phyloP scores from a whole-genome alignment of 2,797 vertebrate species.

The Pempheris klunzingeri region DNA sequence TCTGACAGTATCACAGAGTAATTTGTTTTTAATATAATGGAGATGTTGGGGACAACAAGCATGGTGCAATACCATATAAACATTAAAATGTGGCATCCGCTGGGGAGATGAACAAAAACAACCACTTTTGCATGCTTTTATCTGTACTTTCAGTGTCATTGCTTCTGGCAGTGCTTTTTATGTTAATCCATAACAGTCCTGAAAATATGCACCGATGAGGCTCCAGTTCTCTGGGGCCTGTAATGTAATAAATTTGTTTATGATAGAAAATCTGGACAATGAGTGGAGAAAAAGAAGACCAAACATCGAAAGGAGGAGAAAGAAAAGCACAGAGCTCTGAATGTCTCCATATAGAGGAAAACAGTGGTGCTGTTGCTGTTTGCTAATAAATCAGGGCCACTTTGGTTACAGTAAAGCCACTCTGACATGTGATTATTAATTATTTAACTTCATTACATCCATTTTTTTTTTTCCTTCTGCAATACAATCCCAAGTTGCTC shows the following conservation, averaged over 20 bases:
- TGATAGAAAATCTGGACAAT: not conserved
- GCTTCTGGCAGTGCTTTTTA: constrained; percentile 31
- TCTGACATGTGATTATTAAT: constrained; percentile 65
- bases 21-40: constrained; percentile 12
- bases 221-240: constrained; percentile 12
- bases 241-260: constrained; percentile 5
- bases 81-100: not conserved
- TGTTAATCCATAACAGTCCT: constrained; percentile 32
- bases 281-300: not conserved
- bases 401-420: constrained; percentile 48
- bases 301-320: not conserved
- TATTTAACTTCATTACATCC: constrained; percentile 61
- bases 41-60: not conserved
- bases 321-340: not conserved
- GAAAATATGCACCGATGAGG: constrained; percentile 30
- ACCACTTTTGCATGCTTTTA: constrained; percentile 25
- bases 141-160: constrained; percentile 38
- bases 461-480: constrained; percentile 24
- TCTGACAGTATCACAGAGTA: not conserved
- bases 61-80: not conserved
- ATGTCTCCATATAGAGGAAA: not conserved
- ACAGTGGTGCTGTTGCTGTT: constrained; percentile 16
- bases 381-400: constrained; percentile 35
- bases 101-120: constrained; percentile 17
- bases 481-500: constrained; percentile 22